Evolutionary conservation across 2,797 vertebrate genomes (phyloP), one percentile per base, ranked within the genome.

Genomic region (Petrocephalus schoutedeni): DNA sequence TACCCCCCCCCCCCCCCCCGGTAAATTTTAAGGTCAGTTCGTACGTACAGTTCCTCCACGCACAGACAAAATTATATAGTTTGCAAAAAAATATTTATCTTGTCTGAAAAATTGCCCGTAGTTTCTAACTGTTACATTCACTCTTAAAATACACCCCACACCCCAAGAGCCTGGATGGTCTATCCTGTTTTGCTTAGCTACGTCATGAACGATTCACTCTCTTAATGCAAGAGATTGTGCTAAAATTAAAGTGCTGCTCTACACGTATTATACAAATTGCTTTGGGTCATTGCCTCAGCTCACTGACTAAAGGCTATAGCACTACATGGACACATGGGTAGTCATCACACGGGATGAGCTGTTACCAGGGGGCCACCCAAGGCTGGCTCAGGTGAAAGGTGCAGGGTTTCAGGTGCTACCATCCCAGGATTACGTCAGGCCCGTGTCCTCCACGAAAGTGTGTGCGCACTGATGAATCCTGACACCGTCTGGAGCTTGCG

Each of bases 251-350:
- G 41, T 6, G 1, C 1, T 41, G 6, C 16, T 77, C 36, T 77
- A 77, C 71, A 8, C 36, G 19, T 16, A 77, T 77, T 7, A 45
- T 77, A 45, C 36, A 45, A 45, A 77, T 77, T 77, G 36, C 16
- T 45, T 5, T 77, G 71, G 71, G 71, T 45, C 7, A 2, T 41
- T 8, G 36, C 36, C 36, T 45, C 19, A 6, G 19, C 36, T 8
- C 36, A 45, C 14, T 45, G 71, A 45, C 16, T 77, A 0, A 77
- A 45, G 16, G 36, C 14, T 45, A 3, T 41, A 86, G 53, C 87
- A 57, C 87, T 32, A 71, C 84, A 87, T 84, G 14, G 82, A 54
- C 82, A 32, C 87, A 7, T 88, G 21, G 57, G 9, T 59, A n/a
- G 19, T 53, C 49, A 14, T 80, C 19, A 28, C 12, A 8, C 9